phyloP scores from a whole-genome alignment of 2,797 vertebrate species.

The Anguilla obscura region DNA sequence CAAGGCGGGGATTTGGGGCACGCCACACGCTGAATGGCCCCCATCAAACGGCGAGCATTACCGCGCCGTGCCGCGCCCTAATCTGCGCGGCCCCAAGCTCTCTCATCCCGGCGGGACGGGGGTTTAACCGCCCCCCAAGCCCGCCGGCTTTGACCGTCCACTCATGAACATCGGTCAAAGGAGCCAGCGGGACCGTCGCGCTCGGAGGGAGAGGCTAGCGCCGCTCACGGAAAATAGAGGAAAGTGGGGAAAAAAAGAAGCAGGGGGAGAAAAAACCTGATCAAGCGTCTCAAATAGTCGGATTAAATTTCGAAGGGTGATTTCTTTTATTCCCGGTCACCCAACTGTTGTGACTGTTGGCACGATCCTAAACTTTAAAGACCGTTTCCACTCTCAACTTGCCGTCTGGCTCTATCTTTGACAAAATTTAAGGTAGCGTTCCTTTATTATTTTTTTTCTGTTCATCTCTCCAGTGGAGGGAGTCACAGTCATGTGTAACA shows the following conservation, averaged over 20 bases:
- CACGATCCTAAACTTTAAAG: not conserved
- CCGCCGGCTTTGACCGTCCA: constrained; percentile 17
- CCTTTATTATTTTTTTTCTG: not conserved
- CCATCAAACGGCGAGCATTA: constrained; percentile 13
- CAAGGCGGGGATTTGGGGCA: not conserved
- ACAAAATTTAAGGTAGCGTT: not conserved
- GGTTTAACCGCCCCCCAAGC: not conserved
- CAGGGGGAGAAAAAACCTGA: not conserved
- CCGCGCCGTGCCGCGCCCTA: not conserved
- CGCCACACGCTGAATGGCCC: constrained; percentile 18
- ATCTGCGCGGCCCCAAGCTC: not conserved
- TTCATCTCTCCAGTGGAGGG: not conserved
- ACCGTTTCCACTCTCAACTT: not conserved
- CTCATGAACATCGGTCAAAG: constrained; percentile 23
- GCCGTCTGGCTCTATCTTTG: not conserved
- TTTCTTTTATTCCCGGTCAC: not conserved
- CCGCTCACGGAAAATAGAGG: not conserved
- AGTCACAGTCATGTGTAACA: not conserved
- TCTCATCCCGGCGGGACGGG: not conserved
- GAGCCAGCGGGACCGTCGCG: not conserved
- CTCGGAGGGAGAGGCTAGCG: not conserved
- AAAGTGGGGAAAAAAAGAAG: not conserved
- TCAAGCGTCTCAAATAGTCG: constrained; percentile 13
- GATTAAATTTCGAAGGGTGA: not conserved
- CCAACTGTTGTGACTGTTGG: not conserved